A percentile compares a stretch with the other conserved stretches of the same genome.
phyloP scores from a whole-genome alignment of 2,888 invertebrate genomes.

The Parochlus steinenii region DNA sequence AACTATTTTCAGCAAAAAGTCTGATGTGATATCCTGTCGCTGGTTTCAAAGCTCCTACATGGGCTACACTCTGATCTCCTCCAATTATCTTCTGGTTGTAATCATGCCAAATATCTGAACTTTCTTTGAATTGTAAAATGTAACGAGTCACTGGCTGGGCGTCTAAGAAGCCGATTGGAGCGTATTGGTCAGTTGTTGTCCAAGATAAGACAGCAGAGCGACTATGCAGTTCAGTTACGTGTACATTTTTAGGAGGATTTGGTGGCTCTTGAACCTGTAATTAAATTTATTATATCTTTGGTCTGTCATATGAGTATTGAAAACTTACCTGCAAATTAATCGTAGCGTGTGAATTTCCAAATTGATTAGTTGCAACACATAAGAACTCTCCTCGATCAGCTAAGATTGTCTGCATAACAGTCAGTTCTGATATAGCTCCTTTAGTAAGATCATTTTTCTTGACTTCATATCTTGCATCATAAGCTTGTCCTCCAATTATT shows the following conservation, averaged over 20 bases:
- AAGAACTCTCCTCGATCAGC: slow-evolving; percentile 41
- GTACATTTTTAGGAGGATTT: slow-evolving; percentile 39
- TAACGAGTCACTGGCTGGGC: slow-evolving; percentile 38
- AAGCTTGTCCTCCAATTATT: slow-evolving; percentile 29
- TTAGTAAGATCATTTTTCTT: slow-evolving; percentile 25
- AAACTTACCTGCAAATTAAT: slow-evolving; percentile 6
- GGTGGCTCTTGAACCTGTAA: slow-evolving; percentile 41
- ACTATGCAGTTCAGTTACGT: slow-evolving; percentile 37
- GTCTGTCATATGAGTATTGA: no score
- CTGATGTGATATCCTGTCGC: slow-evolving; percentile 42
- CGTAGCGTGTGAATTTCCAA: slow-evolving; percentile 37
- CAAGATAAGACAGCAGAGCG: slow-evolving; percentile 39
- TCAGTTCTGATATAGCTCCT: slow-evolving; percentile 37
- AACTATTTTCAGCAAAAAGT: slow-evolving; percentile 42
- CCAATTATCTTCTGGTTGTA: slow-evolving; percentile 38
- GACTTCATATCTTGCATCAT: slow-evolving; percentile 32
- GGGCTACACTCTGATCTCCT: slow-evolving; percentile 35
- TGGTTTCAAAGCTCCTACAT: slow-evolving; percentile 37
- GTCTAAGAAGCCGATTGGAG: slow-evolving; percentile 19
- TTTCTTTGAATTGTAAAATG: slow-evolving; percentile 40
- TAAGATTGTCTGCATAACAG: slow-evolving; percentile 35
- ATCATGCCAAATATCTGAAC: slow-evolving; percentile 38
- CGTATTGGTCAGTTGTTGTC: slow-evolving; percentile 34
- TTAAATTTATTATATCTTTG: slow-evolving; percentile 21
- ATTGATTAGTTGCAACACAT: slow-evolving; percentile 43